These are phyloP conservation scores for Chionis minor DNA, from an alignment of 2,113 vertebrate genomes.

Conservation along the genomic window DNA sequence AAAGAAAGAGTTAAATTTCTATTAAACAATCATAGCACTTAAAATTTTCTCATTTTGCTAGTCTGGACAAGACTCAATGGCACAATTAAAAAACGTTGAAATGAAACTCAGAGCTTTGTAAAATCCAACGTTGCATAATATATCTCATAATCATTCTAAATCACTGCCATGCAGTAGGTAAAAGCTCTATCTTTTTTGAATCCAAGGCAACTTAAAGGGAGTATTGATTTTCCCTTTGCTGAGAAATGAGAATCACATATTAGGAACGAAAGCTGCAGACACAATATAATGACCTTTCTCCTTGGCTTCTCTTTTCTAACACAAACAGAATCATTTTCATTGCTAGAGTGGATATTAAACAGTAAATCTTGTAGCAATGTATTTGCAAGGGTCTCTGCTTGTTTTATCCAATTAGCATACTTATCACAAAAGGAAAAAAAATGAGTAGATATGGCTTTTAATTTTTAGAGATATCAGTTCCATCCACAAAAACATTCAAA, in stretches of 20 bases:
- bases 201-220: conserved; percentile 64
- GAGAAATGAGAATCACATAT: conserved; percentile 73
- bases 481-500: conserved; percentile 45
- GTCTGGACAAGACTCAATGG: background rate
- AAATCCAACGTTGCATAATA: conserved; percentile 37
- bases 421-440: conserved; percentile 19
- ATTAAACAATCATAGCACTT: background rate
- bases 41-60: background rate
- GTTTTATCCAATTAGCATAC: conserved; percentile 53
- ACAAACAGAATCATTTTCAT: conserved; percentile 70
- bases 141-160: conserved; percentile 33
- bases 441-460: conserved; percentile 28
- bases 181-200: conserved; percentile 63
- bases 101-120: conserved; percentile 2
- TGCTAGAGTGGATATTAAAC: conserved; percentile 66
- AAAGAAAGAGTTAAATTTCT: background rate
- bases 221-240: conserved; percentile 76
- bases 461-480: conserved; percentile 52
- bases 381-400: conserved; percentile 38
- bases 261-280: conserved; percentile 62
- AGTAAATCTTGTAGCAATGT: conserved; percentile 57
- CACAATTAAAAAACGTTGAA: conserved; percentile 38
- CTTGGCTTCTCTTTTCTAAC: conserved; percentile 62
- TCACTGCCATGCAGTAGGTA: background rate
- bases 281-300: conserved; percentile 70